A percentile compares a stretch with the other conserved stretches of the same genome.
Evolutionary conservation across 2,113 vertebrate species (phyloP).

Genomic region (Rallus limicola): DNA sequence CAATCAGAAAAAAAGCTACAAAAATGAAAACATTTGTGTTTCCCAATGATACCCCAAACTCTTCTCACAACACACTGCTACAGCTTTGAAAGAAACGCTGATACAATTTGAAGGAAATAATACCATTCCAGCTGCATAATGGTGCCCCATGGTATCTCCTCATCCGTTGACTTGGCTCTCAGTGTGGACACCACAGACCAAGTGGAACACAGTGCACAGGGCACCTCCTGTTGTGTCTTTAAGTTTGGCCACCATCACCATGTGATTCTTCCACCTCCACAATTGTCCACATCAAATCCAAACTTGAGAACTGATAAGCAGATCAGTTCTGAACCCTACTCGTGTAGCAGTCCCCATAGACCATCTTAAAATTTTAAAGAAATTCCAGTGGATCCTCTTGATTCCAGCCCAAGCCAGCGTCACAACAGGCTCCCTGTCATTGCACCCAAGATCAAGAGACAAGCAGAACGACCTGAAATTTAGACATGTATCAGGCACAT

Average conservation of each 20-base stretch:
- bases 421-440: not conserved
- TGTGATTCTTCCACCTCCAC: not conserved
- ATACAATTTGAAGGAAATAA: not conserved
- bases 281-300: not conserved
- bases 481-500: not conserved
- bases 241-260: not conserved
- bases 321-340: not conserved
- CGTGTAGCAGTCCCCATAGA: not conserved
- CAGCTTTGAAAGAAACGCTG: not conserved
- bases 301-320: not conserved
- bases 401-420: not conserved
- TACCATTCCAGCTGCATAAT: not conserved
- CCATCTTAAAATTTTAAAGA: not conserved
- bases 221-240: not conserved
- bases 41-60: not conserved
- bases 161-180: not conserved
- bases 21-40: not conserved
- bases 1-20: not conserved
- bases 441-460: not conserved
- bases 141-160: not conserved
- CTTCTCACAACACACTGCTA: not conserved
- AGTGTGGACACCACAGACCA: rapidly evolving
- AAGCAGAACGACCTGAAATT: not conserved
- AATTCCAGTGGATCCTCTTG: not conserved
- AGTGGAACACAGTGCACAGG: not conserved